phyloP scores from a whole-genome alignment of 2,113 vertebrate species.

The Tretioscincus oriximinensis region DNA sequence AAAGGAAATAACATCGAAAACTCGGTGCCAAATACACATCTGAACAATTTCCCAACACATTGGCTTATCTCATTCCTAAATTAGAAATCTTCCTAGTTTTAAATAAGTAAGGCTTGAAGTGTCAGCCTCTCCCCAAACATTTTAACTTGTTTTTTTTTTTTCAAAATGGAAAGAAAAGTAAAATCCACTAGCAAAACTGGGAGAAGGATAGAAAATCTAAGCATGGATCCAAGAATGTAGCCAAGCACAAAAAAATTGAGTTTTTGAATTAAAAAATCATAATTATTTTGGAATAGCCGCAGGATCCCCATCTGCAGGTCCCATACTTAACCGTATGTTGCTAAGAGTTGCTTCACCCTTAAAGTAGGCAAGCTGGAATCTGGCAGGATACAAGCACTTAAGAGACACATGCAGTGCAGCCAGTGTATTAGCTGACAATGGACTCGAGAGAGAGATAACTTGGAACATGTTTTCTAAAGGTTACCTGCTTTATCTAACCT shows the following conservation, averaged over 20 bases:
- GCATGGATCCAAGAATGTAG: background rate
- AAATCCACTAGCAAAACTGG: constrained; percentile 1
- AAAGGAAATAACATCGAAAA: background rate
- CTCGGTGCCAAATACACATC: background rate
- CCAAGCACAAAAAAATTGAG: background rate
- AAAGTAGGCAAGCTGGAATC: constrained; percentile 43
- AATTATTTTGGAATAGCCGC: constrained; percentile 58
- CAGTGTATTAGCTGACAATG: constrained; percentile 60
- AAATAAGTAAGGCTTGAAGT: background rate
- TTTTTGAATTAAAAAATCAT: constrained; percentile 49
- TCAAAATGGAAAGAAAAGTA: background rate
- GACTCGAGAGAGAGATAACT: constrained; percentile 54
- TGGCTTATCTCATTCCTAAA: background rate
- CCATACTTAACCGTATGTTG: constrained; percentile 43
- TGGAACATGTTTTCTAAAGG: constrained; percentile 36
- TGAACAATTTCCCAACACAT: background rate
- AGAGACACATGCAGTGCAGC: constrained; percentile 18
- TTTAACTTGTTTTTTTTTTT: constrained; percentile 10
- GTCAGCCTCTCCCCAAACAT: background rate
- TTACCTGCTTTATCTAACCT: constrained; percentile 55
- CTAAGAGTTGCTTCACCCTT: constrained; percentile 48
- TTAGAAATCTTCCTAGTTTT: background rate
- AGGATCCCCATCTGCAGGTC: constrained; percentile 59
- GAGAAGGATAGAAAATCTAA: background rate
- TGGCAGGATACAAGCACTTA: constrained; percentile 56